Conservation (phyloP, 2,888 invertebrate species). For the Aplocera efformata region DNA sequence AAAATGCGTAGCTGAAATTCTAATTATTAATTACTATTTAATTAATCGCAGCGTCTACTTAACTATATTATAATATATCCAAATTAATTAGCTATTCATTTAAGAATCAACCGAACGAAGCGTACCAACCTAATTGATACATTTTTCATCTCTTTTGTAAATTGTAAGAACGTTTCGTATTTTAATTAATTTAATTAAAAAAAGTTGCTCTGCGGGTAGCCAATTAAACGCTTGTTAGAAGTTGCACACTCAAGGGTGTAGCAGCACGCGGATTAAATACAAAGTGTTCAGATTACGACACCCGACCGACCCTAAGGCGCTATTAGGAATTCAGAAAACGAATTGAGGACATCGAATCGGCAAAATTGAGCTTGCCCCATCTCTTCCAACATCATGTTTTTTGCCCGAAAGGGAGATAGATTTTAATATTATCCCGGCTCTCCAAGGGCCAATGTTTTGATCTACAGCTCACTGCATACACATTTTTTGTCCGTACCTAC, state of each 20-base stretch:
- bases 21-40: too few relatives aligned
- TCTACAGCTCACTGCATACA: conserved; percentile 59
- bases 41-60: too few relatives aligned
- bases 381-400: conserved; percentile 69
- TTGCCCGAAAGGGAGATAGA: conserved; percentile 56
- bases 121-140: not conserved
- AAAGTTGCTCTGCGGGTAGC: conserved; percentile 23
- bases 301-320: conserved; percentile 56
- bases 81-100: too few relatives aligned
- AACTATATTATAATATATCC: too few relatives aligned
- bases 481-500: conserved; percentile 52
- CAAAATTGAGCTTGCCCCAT: conserved; percentile 73
- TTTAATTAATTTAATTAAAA: conserved; percentile 26
- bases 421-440: conserved; percentile 65
- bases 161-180: conserved; percentile 9
- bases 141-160: not conserved
- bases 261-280: conserved; percentile 67
- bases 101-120: too few relatives aligned
- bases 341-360: conserved; percentile 76
- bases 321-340: conserved; percentile 75
- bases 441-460: conserved; percentile 65
- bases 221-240: conserved; percentile 60
- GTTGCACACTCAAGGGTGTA: conserved; percentile 41
- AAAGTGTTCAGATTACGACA: conserved; percentile 61
- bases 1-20: too few relatives aligned